These are phyloP conservation scores for Aphelenchoides besseyi DNA, from an alignment of 1,140 invertebrate genomes.

Conservation along the genomic window DNA sequence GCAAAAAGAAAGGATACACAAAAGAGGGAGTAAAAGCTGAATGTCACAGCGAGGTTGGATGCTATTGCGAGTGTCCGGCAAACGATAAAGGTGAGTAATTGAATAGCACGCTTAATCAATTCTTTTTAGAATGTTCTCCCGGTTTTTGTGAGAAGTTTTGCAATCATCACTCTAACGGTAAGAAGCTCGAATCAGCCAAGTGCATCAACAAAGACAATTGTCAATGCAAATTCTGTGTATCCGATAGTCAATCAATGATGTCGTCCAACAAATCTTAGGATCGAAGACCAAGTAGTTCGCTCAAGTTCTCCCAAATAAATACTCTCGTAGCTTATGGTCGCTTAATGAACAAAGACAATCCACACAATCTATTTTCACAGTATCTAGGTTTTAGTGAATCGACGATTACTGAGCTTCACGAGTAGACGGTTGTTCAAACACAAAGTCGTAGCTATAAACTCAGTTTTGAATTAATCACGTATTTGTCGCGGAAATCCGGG, in stretches of 20 bases:
- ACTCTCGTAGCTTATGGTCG: too few relatives aligned
- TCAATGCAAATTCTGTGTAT: conserved; percentile 7
- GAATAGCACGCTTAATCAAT: background rate
- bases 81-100: background rate
- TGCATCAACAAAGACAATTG: background rate
- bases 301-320: too few relatives aligned
- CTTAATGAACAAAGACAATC: too few relatives aligned
- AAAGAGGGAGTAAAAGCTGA: background rate
- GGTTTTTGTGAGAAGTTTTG: background rate
- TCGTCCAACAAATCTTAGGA: background rate
- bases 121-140: background rate
- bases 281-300: too few relatives aligned
- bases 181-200: conserved; percentile 5
- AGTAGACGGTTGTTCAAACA: too few relatives aligned
- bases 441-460: too few relatives aligned
- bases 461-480: too few relatives aligned
- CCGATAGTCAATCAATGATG: background rate
- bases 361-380: too few relatives aligned
- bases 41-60: background rate
- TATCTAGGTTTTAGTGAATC: too few relatives aligned
- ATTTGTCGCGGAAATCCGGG: too few relatives aligned
- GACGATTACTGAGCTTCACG: too few relatives aligned
- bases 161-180: background rate
- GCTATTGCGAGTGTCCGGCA: conserved; percentile 1
- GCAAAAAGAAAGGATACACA: conserved; percentile 4